Evolutionary conservation across 2,888 invertebrate genomes (phyloP), one percentile per base, ranked within the genome.

Genomic region (Odontothrips loti): DNA sequence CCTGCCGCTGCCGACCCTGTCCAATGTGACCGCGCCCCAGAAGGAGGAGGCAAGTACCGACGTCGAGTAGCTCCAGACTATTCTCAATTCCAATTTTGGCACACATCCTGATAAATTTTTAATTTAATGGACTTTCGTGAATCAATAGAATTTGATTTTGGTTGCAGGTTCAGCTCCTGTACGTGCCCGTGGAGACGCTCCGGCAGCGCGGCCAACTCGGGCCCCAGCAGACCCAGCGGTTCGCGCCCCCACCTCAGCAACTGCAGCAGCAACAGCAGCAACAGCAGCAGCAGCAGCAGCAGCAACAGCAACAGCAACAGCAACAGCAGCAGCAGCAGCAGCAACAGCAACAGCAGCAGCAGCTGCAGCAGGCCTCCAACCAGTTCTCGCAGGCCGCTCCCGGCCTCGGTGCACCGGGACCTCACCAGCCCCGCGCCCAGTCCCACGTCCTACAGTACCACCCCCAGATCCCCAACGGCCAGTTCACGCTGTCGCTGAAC

Each of bases 151-250:
- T n/a, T n/a, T n/a, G n/a, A n/a, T n/a, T n/a, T n/a, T n/a, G n/a
- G 34, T 43, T 43, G 34, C 68, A 93, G 87, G 92, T 95, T 0
- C 95, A 95, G 85, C 87, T 95, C 63, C 88, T 96, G 0, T 96
- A 95, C 85, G 95, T 96, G 0, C 95, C 95, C 9, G 90, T 95
- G 43, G 95, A 96, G 85, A 91, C 93, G 0, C 86, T 95, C 34
- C 91, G 91, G 84, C 88, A 90, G 85, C 85, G 87, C 34, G 87
- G 86, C 27, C 68, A 75, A 27, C 68, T 43, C 34, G 34, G 34
- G 34, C 34, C 34, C 34, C 34, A 43, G 34, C 34, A 43, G 6
- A 43, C 34, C 34, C 34, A 43, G 34, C 34, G 34, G 34, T 43
- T 43, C 34, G 34, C 34, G 34, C 34, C 34, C 12, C 51, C 12